Base-by-base conservation (phyloP, 1,140 invertebrate genomes). In the Acromyrmex heyeri region DNA sequence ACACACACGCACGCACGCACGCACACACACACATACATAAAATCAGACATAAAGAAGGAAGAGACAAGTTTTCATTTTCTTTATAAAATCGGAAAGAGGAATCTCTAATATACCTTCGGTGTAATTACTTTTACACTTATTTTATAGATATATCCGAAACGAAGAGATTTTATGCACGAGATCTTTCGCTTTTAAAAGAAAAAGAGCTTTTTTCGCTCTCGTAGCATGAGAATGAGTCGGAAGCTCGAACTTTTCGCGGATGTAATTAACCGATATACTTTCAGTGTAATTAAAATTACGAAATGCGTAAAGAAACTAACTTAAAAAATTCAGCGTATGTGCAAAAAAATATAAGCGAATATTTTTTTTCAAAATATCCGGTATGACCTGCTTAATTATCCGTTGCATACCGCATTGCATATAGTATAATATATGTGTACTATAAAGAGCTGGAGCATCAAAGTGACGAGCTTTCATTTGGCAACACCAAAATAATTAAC, bases 191-290 rank as follows among this genome's bases (percentile, higher is more conserved):
- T 59, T 82, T 48, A 16, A 82, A 59, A 57, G 21, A 6, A 44
- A 72, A 34, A 44, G 2, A 44, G 7, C 6, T 44, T 59, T 73
- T 59, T 61, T 72, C 21, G 24, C 21, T 82, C 55, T 44, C 38
- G 1, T 18, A 48, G 24, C 10, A 4, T 67, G 27, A n/a, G 10
- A 16, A 72, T 24, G 34, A 10, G 67, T 48, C 7, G 79, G 18
- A 59, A 82, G 24, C 24, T 48, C 8, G 24, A 81, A 81, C n/a
- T 14, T 50, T 55, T 55, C 14, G 14, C 48, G 7, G 16, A 7
- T 70, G 67, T 72, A 82, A 82, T 82, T 82, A 82, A 72, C 21
- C 79, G 55, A 73, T 82, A 73, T 82, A 72, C 79, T 82, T 82
- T 82, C 62, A 61, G n/a, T 27, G 38, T 82, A 73, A 82, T 82